Evolutionary conservation across 2,113 vertebrate genomes (phyloP), one percentile per base, ranked within the genome.

Genomic region (Australoheros scitulus): DNA sequence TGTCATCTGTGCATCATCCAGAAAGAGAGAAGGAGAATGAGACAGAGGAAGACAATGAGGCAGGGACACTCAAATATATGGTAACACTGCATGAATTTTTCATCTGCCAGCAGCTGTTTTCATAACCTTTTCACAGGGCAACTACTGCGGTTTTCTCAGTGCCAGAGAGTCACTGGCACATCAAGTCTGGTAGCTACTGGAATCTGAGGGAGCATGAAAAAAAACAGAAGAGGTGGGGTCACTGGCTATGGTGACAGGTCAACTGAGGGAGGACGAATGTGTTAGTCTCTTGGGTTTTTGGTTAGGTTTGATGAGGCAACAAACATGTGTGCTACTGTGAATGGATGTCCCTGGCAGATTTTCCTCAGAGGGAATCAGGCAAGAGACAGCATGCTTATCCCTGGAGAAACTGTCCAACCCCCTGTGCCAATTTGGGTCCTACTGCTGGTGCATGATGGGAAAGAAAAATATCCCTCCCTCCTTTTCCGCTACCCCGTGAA

Each of bases 361-460:
- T 90, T 84, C 89, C 87, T 91, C 55, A 61, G 64, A 89, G 72
- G 84, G 90, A 95, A 61, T 91, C 81, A 88, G 88, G 80, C 81
- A 86, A 85, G 81, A 92, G 84, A 93, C 84, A 90, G 87, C 84
- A 91, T 91, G 90, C 90, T 87, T 81, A 90, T 95, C 93, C 90
- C 92, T 83, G 72, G 92, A 93, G 94, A 94, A 88, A 92, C 89
- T 76, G 86, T 80, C 93, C 87, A 87, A 79, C 90, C 87, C 91
- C 88, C 86, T 89, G 88, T 93, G 92, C 94, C 93, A 94, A 95
- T 96, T 95, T 94, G 84, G 91, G 89, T 92, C 93, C 89, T 91
- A 90, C 83, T 91, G 86, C 90, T 91, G 87, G 89, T 95, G 94
- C 94, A 95, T 94, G 94, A 93, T 95, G 92, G 94, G 90, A 93